These are phyloP conservation scores for Podarcis raffonei DNA, from an alignment of 2,113 vertebrate species.

Conservation along the genomic window DNA sequence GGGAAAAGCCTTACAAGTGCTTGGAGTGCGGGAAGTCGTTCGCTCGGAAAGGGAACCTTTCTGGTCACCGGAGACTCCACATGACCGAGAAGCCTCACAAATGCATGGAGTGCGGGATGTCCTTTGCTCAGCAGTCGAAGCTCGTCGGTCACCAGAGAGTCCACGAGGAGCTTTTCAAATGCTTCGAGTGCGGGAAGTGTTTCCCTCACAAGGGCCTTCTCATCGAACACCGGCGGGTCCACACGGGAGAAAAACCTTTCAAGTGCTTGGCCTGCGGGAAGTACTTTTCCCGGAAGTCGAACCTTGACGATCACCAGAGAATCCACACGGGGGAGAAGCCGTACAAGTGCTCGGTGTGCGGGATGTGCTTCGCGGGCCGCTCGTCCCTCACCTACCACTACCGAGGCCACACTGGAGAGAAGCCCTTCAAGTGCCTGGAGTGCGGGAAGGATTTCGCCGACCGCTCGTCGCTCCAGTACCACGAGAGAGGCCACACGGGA, in stretches of 20 bases:
- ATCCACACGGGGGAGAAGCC: too few species aligned
- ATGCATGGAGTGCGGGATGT: background rate
- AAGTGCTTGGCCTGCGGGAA: background rate
- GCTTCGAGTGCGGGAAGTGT: background rate
- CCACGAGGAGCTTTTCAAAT: background rate
- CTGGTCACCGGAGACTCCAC: background rate
- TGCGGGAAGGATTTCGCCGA: too few species aligned
- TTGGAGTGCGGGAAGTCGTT: background rate
- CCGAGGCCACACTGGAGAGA: too few species aligned
- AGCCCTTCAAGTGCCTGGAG: background rate
- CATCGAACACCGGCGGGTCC: background rate
- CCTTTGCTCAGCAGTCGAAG: background rate
- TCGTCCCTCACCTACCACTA: background rate
- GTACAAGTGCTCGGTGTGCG: background rate
- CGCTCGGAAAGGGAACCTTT: background rate
- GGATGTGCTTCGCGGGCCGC: background rate
- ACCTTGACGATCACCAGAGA: background rate
- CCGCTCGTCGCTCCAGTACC: too few species aligned
- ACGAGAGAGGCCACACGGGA: background rate
- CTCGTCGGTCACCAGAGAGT: background rate
- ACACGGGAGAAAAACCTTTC: background rate
- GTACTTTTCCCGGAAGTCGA: background rate
- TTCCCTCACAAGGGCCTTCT: background rate
- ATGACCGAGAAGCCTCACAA: background rate
- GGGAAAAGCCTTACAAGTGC: background rate